Base-by-base conservation (phyloP, 2,888 invertebrate species). In the Strigamia crassipes region DNA sequence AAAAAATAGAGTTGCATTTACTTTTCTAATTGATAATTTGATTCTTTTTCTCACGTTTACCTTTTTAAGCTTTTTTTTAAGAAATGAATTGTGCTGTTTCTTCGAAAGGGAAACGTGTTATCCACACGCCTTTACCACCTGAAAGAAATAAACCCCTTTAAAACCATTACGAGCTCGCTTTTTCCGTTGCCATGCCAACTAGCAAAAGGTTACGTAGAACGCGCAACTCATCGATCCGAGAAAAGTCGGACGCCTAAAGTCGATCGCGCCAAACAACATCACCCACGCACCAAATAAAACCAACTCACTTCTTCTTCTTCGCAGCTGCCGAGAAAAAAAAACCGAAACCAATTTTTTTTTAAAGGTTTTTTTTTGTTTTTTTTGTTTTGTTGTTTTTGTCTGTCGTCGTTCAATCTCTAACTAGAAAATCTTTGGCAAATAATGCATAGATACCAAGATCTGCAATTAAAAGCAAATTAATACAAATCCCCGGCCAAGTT, bases 361-460 rank as follows among this genome's bases (percentile, higher is more conserved):
- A n/a, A n/a, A n/a, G n/a, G n/a, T 61, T 61, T 61, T 34, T 34
- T 34, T 6, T 61, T n/a, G n/a, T n/a, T n/a, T n/a, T n/a, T n/a
- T n/a, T n/a, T n/a, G n/a, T n/a, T n/a, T n/a, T n/a, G n/a, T n/a
- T n/a, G n/a, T n/a, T n/a, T n/a, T n/a, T n/a, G n/a, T n/a, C n/a
- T n/a, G n/a, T n/a, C n/a, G 61, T 61, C 61, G 61, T 18, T 61
- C 61, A 61, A 15, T 18, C 61, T 61, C 61, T 61, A 61, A 61
- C 61, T 61, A 82, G 42, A 34, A 77, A 42, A 51, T 82, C 81
- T 82, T 82, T 82, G 82, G 82, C 82, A 82, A 82, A 81, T 38
- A 31, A 80, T 82, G 82, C 82, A 82, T 82, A 82, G 82, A 82
- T 81, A 82, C 42, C 66, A 77, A 82, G 77, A 81, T 56, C 80